These are phyloP conservation scores for Meganola albula DNA, from an alignment of 2,888 invertebrate genomes.

Conservation along the genomic window DNA sequence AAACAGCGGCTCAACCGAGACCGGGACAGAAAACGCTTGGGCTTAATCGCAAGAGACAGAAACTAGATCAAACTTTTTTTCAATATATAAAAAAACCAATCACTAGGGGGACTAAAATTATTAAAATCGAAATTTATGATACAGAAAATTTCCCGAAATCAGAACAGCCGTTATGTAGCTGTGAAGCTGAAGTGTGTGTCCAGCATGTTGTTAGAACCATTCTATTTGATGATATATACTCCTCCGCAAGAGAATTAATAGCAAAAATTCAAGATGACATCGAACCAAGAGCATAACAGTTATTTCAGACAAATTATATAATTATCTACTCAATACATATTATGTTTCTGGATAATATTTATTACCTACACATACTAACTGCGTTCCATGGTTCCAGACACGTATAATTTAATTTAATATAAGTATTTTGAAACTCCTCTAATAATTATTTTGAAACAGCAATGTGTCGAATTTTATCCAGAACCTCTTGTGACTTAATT, in stretches of 20 bases:
- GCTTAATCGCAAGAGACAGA: background rate
- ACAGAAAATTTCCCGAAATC: background rate
- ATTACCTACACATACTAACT: background rate
- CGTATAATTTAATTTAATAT: background rate
- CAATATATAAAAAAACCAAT: constrained; percentile 1
- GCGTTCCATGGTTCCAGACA: background rate
- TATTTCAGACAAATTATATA: background rate
- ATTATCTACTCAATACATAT: background rate
- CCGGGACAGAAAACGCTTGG: background rate
- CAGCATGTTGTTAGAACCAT: background rate
- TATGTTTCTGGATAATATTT: background rate
- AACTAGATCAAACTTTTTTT: background rate
- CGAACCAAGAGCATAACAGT: background rate
- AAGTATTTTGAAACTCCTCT: background rate
- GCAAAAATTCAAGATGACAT: background rate
- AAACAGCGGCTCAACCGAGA: background rate
- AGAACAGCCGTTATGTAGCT: background rate
- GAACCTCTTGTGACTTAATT: too few relatives aligned
- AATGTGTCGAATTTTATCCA: background rate
- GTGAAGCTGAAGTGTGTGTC: background rate
- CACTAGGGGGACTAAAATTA: background rate
- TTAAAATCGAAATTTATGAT: constrained; percentile 1
- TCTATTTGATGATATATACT: background rate
- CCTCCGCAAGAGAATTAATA: background rate
- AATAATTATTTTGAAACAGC: background rate